These are phyloP conservation scores for Passerina amoena DNA, from an alignment of 2,113 vertebrate species.

Conservation along the genomic window DNA sequence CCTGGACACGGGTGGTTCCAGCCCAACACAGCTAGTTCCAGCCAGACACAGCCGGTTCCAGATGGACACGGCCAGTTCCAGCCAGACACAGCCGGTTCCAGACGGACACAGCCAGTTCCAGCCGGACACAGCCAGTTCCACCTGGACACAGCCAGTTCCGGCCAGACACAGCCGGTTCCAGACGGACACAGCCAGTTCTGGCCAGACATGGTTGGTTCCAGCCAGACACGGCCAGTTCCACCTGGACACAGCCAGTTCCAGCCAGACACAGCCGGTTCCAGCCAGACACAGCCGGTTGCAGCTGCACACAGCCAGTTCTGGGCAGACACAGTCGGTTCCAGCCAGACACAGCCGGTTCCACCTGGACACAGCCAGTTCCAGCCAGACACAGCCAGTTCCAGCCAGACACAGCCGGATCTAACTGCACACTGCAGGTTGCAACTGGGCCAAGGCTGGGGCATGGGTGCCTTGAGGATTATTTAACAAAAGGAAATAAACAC, in stretches of 20 bases:
- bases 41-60: fast-evolving
- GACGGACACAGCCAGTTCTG: no score
- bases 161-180: no score
- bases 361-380: fast-evolving
- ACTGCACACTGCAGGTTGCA: fast-evolving
- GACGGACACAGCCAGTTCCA: no score
- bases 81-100: fast-evolving
- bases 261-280: fast-evolving
- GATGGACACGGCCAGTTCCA: neutral
- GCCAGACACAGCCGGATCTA: neutral
- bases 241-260: fast-evolving
- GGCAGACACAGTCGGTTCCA: no score
- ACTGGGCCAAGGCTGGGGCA: fast-evolving
- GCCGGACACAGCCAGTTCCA: fast-evolving
- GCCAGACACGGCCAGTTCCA: fast-evolving
- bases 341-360: no score
- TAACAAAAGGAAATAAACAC: neutral
- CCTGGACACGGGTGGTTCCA: fast-evolving
- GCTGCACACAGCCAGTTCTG: fast-evolving
- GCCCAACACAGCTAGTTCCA: neutral
- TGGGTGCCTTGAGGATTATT: neutral
- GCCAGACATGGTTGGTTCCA: neutral
- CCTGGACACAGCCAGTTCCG: no score
- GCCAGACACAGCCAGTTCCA: no score
- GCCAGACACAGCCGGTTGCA: fast-evolving